phyloP scores from a whole-genome alignment of 2,888 invertebrate species.

The Melipona bicolor region DNA sequence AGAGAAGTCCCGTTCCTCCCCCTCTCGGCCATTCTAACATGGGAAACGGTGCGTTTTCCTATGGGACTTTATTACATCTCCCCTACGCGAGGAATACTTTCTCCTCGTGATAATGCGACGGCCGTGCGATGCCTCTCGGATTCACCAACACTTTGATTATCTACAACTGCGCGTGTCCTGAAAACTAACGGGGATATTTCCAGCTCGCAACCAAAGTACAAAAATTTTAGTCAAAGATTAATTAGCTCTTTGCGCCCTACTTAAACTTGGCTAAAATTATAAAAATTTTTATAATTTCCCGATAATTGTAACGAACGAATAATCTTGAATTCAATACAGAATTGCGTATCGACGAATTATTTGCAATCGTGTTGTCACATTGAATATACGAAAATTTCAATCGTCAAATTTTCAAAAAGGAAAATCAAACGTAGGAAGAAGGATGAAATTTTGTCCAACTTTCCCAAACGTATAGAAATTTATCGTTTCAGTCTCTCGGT shows the following conservation, averaged over 20 bases:
- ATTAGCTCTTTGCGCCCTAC: too few species aligned
- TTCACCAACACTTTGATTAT: constrained; percentile 40
- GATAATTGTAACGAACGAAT: too few species aligned
- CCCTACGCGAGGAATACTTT: constrained; percentile 69
- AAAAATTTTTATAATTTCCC: too few species aligned
- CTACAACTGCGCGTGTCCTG: constrained; percentile 28
- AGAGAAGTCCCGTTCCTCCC: constrained; percentile 60
- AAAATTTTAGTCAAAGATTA: too few species aligned
- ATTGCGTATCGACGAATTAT: too few species aligned
- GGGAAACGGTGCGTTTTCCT: constrained; percentile 51
- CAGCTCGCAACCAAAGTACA: background rate
- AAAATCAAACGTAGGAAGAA: background rate
- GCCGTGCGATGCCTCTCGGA: constrained; percentile 27
- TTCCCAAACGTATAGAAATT: background rate
- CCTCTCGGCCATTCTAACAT: constrained; percentile 56
- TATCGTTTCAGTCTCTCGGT: background rate
- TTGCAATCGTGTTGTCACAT: too few species aligned
- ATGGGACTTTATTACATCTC: constrained; percentile 68
- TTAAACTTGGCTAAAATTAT: too few species aligned
- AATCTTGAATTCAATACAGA: too few species aligned
- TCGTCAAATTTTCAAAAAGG: too few species aligned
- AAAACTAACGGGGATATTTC: background rate
- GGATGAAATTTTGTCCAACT: background rate
- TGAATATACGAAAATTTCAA: too few species aligned
- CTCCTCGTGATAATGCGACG: constrained; percentile 62